Evolutionary conservation across 2,888 invertebrate genomes (phyloP).

Genomic region (Lithophane leautieri): DNA sequence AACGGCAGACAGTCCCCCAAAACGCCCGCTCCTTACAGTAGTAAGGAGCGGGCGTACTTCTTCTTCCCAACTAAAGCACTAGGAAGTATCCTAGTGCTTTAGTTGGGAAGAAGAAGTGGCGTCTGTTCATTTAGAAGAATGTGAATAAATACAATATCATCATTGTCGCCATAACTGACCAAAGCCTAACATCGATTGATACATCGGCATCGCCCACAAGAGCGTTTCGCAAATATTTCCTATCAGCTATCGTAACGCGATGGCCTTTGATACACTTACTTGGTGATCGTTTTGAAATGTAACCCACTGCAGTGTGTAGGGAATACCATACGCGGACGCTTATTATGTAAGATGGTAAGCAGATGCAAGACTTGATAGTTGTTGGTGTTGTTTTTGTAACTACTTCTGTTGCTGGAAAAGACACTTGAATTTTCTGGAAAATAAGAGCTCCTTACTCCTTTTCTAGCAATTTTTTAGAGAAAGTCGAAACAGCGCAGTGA

Average conservation of each 20-base stretch:
- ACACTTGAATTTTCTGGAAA: no score
- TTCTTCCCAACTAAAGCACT: no score
- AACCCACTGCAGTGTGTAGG: background rate
- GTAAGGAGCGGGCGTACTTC: no score
- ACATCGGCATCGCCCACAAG: conserved; percentile 23
- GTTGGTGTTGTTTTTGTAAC: no score
- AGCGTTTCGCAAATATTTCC: conserved; percentile 42
- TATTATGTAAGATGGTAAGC: background rate
- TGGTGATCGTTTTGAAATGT: conserved; percentile 44
- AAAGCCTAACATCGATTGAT: conserved; percentile 27
- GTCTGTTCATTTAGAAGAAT: background rate
- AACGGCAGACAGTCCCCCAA: background rate
- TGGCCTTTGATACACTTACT: conserved; percentile 50
- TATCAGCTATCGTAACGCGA: conserved; percentile 33
- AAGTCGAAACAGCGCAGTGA: no score
- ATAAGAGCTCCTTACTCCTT: no score
- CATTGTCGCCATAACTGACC: background rate
- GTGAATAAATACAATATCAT: background rate
- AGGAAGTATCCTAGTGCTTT: background rate
- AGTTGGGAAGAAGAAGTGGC: background rate
- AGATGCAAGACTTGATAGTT: background rate
- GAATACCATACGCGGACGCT: conserved; percentile 1
- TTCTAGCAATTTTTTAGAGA: no score
- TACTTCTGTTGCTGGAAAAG: background rate
- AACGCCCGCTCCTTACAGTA: background rate